Percentiles rank a stretch among this genome's conserved stretches.
phyloP scores from a whole-genome alignment of 2,113 vertebrate species.

The Dicaeum eximium region DNA sequence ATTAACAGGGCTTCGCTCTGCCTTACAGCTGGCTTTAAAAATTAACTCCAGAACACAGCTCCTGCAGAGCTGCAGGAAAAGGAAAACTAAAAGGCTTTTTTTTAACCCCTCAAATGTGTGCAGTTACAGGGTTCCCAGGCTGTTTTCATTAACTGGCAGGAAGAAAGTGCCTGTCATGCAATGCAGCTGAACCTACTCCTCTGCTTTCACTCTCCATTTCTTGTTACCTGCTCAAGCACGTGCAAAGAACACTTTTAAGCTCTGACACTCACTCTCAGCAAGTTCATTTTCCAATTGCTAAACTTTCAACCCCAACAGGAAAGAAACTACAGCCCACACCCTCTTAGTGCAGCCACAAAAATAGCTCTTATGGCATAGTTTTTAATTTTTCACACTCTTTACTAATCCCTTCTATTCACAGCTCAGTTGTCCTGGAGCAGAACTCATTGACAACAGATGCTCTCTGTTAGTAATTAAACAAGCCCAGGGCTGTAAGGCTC shows the following conservation, averaged over 20 bases:
- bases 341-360: not conserved
- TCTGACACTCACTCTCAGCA: not conserved
- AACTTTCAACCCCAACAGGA: not conserved
- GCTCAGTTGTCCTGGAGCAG: not conserved
- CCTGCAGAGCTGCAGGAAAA: not conserved
- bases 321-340: not conserved
- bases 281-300: not conserved
- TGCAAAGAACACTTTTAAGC: not conserved
- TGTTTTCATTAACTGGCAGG: not conserved
- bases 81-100: not conserved
- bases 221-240: not conserved
- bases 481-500: not conserved
- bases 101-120: accelerated
- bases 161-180: not conserved
- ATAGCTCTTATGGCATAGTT: not conserved
- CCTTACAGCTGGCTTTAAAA: not conserved
- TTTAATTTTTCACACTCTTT: not conserved
- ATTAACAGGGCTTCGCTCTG: not conserved
- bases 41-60: not conserved
- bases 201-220: not conserved
- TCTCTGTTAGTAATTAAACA: not conserved
- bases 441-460: accelerated
- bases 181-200: not conserved
- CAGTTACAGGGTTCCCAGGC: not conserved
- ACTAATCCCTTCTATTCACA: not conserved